phyloP scores from a whole-genome alignment of 2,113 vertebrate genomes.

The Triplophysa dalaica region DNA sequence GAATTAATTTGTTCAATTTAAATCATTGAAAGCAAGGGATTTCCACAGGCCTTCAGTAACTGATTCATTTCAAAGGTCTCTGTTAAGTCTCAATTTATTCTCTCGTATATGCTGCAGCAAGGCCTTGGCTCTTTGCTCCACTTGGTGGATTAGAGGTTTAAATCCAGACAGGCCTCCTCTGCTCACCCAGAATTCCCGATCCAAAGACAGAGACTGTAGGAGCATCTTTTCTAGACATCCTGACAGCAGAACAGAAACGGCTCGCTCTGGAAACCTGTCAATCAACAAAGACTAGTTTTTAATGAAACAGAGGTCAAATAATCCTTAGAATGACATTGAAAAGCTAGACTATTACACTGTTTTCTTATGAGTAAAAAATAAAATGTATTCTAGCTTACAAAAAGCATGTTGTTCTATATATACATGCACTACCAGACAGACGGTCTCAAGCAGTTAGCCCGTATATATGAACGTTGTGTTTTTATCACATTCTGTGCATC shows the following conservation, averaged over 20 bases:
- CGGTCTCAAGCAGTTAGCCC: no score
- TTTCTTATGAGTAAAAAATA: neutral
- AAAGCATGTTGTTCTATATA: no score
- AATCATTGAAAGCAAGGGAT: neutral
- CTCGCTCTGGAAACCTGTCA: slow-evolving; percentile 81
- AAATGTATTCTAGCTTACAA: neutral
- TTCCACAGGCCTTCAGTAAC: neutral
- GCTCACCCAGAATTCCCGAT: slow-evolving; percentile 85
- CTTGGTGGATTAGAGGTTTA: slow-evolving; percentile 66
- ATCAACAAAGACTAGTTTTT: slow-evolving; percentile 23
- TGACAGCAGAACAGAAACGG: slow-evolving; percentile 75
- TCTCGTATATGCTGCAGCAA: slow-evolving; percentile 79
- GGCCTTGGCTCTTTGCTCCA: slow-evolving; percentile 74
- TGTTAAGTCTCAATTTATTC: slow-evolving; percentile 67
- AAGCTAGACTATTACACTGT: neutral
- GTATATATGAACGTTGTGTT: no score
- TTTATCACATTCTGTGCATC: no score
- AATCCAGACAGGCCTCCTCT: slow-evolving; percentile 74
- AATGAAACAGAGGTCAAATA: neutral
- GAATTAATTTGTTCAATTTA: neutral
- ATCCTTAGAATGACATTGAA: neutral
- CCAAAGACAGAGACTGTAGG: slow-evolving; percentile 77
- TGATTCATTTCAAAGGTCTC: slow-evolving; percentile 63
- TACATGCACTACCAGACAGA: no score
- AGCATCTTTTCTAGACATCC: slow-evolving; percentile 82